phyloP scores from a whole-genome alignment of 2,888 invertebrate genomes.

The Leptinotarsa tumamoca region DNA sequence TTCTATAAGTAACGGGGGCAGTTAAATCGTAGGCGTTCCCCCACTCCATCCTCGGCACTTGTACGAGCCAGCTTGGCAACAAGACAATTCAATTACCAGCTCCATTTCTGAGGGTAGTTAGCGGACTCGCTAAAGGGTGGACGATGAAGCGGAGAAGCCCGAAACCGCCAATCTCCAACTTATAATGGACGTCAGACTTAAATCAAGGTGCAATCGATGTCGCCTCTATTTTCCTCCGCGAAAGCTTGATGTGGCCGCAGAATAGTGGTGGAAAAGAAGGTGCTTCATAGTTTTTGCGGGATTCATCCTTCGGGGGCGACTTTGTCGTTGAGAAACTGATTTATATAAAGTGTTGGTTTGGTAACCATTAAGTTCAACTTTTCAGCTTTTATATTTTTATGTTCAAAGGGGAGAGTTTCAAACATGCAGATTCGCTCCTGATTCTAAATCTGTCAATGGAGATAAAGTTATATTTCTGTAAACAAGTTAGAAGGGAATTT shows the following conservation, averaged over 20 bases:
- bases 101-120: conserved; percentile 65
- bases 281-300: neutral
- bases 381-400: too few species aligned
- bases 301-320: too few species aligned
- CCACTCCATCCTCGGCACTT: conserved; percentile 54
- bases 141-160: conserved; percentile 40
- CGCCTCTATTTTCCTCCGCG: conserved; percentile 30
- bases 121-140: conserved; percentile 48
- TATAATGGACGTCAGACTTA: conserved; percentile 61
- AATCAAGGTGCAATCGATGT: conserved; percentile 65
- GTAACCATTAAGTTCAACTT: too few species aligned
- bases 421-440: too few species aligned
- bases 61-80: conserved; percentile 60
- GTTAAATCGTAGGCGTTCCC: conserved; percentile 62
- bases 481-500: too few species aligned
- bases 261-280: neutral
- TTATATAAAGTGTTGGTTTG: too few species aligned
- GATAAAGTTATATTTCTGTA: too few species aligned
- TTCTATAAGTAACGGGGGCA: conserved; percentile 63
- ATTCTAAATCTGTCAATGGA: too few species aligned
- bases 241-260: neutral
- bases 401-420: too few species aligned
- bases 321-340: too few species aligned
- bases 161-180: conserved; percentile 51
- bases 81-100: conserved; percentile 68